phyloP scores from a whole-genome alignment of 2,113 vertebrate genomes.

The Apeltes quadracus region DNA sequence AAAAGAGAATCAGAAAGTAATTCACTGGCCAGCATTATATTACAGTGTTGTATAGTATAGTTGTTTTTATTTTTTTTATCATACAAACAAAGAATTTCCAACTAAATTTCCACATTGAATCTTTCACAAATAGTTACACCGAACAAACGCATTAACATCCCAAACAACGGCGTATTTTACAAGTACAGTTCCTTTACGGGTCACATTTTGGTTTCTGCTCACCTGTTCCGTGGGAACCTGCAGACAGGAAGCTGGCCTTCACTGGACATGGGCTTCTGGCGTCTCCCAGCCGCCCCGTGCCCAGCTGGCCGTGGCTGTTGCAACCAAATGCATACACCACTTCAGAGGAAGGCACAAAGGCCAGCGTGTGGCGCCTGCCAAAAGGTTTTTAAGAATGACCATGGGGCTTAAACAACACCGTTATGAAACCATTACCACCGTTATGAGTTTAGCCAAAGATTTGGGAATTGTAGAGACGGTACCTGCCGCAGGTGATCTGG shows the following conservation, averaged over 20 bases:
- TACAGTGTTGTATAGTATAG: background rate
- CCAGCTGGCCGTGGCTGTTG: slow-evolving; percentile 92
- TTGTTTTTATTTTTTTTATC: background rate
- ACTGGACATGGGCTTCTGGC: slow-evolving; percentile 88
- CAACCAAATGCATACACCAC: slow-evolving; percentile 95
- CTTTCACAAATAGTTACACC: background rate
- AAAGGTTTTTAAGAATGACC: background rate
- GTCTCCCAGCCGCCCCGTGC: slow-evolving; percentile 85
- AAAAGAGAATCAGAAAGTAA: background rate
- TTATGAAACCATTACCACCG: too few species aligned
- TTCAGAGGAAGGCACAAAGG: slow-evolving; percentile 93
- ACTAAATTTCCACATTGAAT: background rate
- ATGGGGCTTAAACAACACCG: too few species aligned
- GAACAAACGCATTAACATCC: background rate
- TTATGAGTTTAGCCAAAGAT: background rate
- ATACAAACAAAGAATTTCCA: background rate
- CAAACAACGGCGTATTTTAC: background rate
- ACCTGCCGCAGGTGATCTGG: slow-evolving; percentile 93
- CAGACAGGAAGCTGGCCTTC: slow-evolving; percentile 83
- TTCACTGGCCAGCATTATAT: background rate
- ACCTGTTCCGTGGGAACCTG: slow-evolving; percentile 83
- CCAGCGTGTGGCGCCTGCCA: slow-evolving; percentile 92
- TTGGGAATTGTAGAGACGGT: background rate
- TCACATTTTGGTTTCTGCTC: slow-evolving; percentile 22
- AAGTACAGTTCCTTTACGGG: background rate